Percentiles rank a stretch among this genome's conserved stretches.
phyloP scores from a whole-genome alignment of 2,113 vertebrate genomes.

The Manacus vitellinus region DNA sequence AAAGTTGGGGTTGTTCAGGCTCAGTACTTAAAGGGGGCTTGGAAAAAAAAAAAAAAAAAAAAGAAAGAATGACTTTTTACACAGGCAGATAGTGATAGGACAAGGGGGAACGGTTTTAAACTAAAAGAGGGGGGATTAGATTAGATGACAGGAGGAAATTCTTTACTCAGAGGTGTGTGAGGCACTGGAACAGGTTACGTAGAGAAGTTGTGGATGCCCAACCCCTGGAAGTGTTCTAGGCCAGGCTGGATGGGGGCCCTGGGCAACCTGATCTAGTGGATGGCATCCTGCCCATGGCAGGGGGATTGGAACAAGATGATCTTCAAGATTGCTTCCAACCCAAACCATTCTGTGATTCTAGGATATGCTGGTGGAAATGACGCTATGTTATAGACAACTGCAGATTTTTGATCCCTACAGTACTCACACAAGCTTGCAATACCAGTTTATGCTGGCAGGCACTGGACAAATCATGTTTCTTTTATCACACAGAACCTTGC shows the following conservation, averaged over 20 bases:
- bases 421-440: not conserved
- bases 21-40: not conserved
- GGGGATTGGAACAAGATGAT: not conserved
- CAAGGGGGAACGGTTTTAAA: not conserved
- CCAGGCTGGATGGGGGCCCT: not conserved
- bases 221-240: not conserved
- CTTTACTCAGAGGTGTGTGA: not conserved
- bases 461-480: not conserved
- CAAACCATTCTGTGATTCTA: not conserved
- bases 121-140: not conserved
- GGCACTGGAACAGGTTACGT: not conserved
- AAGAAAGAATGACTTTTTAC: not conserved
- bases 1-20: not conserved
- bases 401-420: not conserved
- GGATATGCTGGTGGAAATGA: not conserved
- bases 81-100: not conserved
- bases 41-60: not conserved
- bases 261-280: not conserved
- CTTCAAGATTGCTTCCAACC: not conserved
- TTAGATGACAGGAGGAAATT: not conserved
- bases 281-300: not conserved
- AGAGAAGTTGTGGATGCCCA: not conserved
- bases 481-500: not conserved
- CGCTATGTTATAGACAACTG: rapidly evolving
- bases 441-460: not conserved